These are phyloP conservation scores for Campopleginae sp. DNA, from an alignment of 2,888 invertebrate species.

Conservation along the genomic window DNA sequence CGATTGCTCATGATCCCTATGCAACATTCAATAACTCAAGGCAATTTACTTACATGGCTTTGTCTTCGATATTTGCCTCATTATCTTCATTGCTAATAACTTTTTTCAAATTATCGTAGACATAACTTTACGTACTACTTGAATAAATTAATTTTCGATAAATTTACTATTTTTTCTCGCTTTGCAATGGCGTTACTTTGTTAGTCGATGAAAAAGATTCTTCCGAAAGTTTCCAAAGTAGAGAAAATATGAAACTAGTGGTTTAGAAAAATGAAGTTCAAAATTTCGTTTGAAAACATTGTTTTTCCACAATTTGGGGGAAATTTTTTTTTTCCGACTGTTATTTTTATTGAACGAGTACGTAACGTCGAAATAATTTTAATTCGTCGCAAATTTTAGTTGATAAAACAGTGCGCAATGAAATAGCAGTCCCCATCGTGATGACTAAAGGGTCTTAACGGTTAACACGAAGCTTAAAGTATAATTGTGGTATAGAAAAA, in stretches of 20 bases:
- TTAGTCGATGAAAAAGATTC: neutral
- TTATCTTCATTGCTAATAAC: constrained; percentile 10
- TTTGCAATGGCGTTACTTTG: neutral
- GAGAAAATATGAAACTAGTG: neutral
- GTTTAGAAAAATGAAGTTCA: neutral
- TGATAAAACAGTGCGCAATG: constrained; percentile 26
- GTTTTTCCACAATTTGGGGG: neutral
- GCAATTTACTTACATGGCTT: constrained; percentile 16
- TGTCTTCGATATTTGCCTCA: constrained; percentile 5
- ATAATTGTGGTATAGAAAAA: constrained; percentile 33
- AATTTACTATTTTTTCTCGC: neutral
- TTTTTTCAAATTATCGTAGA: neutral
- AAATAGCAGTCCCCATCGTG: constrained; percentile 33
- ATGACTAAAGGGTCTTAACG: constrained; percentile 63
- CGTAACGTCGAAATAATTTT: neutral
- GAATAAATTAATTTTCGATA: neutral
- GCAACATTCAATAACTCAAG: neutral
- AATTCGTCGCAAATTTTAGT: constrained; percentile 14
- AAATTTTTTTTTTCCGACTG: neutral
- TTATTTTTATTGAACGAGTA: neutral
- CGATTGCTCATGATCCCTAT: neutral
- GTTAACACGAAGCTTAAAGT: constrained; percentile 63
- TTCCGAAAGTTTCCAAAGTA: neutral
- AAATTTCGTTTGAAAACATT: neutral
- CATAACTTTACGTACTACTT: constrained; percentile 12